A percentile compares a stretch with the other conserved stretches of the same genome.
Evolutionary conservation across 2,113 vertebrate species (phyloP).

Genomic region (Crotalus tigris): DNA sequence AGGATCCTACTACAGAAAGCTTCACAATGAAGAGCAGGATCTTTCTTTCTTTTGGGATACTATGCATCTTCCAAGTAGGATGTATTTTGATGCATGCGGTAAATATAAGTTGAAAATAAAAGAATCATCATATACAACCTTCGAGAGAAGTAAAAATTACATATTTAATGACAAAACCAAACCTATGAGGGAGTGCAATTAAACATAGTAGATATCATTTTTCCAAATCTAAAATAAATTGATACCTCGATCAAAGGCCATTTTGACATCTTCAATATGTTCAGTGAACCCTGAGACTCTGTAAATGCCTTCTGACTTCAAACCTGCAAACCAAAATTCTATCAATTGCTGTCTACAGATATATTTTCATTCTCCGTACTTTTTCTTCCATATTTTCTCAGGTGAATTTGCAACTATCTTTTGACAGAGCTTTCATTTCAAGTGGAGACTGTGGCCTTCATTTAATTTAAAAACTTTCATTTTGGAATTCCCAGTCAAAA

Average conservation of each 20-base stretch:
- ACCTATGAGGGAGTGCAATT: background rate
- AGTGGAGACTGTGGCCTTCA: background rate
- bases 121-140: background rate
- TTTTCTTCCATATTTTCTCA: background rate
- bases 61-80: background rate
- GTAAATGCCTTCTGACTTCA: slow-evolving; percentile 94
- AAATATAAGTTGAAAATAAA: background rate
- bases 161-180: background rate
- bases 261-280: slow-evolving; percentile 93
- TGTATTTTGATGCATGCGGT: slow-evolving; percentile 8
- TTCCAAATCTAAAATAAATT: slow-evolving; percentile 27
- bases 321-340: slow-evolving; percentile 71
- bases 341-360: slow-evolving; percentile 35
- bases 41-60: background rate
- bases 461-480: background rate
- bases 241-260: slow-evolving; percentile 93
- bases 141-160: background rate
- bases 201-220: background rate
- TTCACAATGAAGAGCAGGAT: background rate
- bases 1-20: background rate
- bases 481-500: background rate
- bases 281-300: slow-evolving; percentile 96
- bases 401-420: accelerated
- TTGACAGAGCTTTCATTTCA: background rate
- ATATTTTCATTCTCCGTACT: background rate